Conservation (phyloP, 2,113 vertebrate species). For the Heptranchias perlo region DNA sequence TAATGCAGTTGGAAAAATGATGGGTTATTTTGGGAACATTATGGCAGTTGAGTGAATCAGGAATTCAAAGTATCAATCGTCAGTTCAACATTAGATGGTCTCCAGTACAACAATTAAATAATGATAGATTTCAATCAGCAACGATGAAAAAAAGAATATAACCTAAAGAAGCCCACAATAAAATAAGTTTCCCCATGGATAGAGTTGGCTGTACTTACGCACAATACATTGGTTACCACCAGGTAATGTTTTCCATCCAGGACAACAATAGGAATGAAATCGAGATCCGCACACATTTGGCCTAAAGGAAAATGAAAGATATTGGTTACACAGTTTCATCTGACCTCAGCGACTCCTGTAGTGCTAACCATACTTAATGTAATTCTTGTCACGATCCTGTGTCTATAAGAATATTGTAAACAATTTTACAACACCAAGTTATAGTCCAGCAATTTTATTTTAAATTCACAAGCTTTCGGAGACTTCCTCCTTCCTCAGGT, state of each 20-base stretch:
- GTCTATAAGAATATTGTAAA: too few species aligned
- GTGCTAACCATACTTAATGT: background rate
- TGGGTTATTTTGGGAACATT: background rate
- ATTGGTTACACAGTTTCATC: background rate
- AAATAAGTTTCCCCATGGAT: background rate
- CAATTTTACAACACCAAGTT: too few species aligned
- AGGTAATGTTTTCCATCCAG: constrained; percentile 93
- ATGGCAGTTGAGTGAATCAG: background rate
- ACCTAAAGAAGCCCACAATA: background rate
- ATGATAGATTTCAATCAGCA: background rate
- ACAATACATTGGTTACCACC: constrained; percentile 98
- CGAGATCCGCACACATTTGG: constrained; percentile 96
- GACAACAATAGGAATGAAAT: constrained; percentile 97
- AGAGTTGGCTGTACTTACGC: constrained; percentile 73
- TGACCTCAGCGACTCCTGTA: background rate
- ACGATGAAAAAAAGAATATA: background rate
- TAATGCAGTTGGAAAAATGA: background rate
- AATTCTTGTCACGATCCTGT: too few species aligned
- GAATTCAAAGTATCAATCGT: background rate
- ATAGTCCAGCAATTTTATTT: too few species aligned
- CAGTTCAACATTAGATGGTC: background rate
- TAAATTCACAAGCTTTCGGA: too few species aligned
- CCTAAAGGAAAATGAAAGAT: constrained; percentile 56
- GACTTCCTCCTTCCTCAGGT: too few species aligned
- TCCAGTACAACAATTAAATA: background rate